Base-by-base conservation (phyloP, 2,113 vertebrate species). In the Syngnathus floridae region DNA sequence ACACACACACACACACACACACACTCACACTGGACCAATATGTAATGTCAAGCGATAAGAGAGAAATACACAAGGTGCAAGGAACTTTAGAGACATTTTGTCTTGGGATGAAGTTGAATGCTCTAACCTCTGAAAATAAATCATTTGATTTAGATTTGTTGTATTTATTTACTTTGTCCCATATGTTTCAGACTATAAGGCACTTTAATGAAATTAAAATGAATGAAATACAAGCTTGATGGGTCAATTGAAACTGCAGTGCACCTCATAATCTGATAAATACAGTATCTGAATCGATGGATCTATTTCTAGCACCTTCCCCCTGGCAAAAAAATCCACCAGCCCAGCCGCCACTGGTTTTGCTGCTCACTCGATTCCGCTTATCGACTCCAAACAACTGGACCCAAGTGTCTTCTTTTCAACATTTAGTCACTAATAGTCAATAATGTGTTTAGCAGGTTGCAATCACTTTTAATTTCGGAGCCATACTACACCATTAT, bases 31-130 rank as follows among this genome's bases (percentile, higher is more conserved):
- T 10, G 56, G 56, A 19, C 56, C 36, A 40, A 59, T 37, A 40
- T 59, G n/a, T 38, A 37, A 62, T 1, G 9, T 13, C 69, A 70
- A n/a, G 41, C 46, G 48, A 73, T 17, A 40, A 72, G 66, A 66
- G 37, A 54, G 52, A 71, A 71, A 68, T 70, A 56, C 43, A 43
- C 40, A 52, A 45, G 8, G 31, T 49, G 7, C 48, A 51, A 54
- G 7, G 52, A 57, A 54, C 14, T 63, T 16, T 16, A 63, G 22
- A 45, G 40, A 6, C 22, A 62, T 16, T 12, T 7, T 4, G 9
- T 46, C 26, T 26, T 6, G 13, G 22, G 10, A 7, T 35, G 22
- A 35, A 55, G 26, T 16, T 55, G 31, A 31, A 55, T 9, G 22
- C 52, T 26, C 31, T 52, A 22, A 26, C 51, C n/a, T 52, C 21